Percentiles rank a stretch among this genome's conserved stretches.
These are phyloP conservation scores for Hydrozoanthus tunicans DNA, from an alignment of 64 coral and sea anemone genomes.

Conservation along the genomic window DNA sequence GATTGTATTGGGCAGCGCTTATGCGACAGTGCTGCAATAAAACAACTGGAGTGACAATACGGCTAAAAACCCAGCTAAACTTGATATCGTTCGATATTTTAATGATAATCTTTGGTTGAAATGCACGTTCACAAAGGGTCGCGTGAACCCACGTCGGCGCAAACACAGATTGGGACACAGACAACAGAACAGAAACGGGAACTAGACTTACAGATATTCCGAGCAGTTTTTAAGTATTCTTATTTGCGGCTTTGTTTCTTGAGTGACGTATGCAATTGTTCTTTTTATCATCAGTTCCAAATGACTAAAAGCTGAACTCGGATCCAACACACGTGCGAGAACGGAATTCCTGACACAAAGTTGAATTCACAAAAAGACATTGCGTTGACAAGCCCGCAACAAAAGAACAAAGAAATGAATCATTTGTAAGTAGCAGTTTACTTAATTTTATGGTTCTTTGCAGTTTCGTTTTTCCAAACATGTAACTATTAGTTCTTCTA, in stretches of 20 bases:
- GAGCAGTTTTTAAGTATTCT: slow-evolving; percentile 14
- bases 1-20: too few relatives aligned
- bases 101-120: too few relatives aligned
- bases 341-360: slow-evolving; percentile 14
- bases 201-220: not conserved
- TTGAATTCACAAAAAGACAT: not conserved
- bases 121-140: too few relatives aligned
- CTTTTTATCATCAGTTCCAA: slow-evolving; percentile 20
- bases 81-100: too few relatives aligned
- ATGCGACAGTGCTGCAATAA: too few relatives aligned
- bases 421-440: not conserved
- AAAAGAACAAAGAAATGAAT: not conserved
- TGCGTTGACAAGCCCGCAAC: not conserved
- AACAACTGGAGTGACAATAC: too few relatives aligned
- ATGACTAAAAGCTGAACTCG: not conserved
- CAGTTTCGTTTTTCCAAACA: too few relatives aligned
- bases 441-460: not conserved
- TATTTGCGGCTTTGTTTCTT: not conserved
- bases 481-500: not conserved
- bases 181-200: not conserved
- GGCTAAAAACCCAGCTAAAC: too few relatives aligned
- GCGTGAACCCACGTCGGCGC: too few relatives aligned
- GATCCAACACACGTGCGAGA: not conserved
- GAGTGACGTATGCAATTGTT: slow-evolving; percentile 34
- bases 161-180: too few relatives aligned